phyloP scores from a whole-genome alignment of 2,888 invertebrate species.

The Dryadula phaetusa region DNA sequence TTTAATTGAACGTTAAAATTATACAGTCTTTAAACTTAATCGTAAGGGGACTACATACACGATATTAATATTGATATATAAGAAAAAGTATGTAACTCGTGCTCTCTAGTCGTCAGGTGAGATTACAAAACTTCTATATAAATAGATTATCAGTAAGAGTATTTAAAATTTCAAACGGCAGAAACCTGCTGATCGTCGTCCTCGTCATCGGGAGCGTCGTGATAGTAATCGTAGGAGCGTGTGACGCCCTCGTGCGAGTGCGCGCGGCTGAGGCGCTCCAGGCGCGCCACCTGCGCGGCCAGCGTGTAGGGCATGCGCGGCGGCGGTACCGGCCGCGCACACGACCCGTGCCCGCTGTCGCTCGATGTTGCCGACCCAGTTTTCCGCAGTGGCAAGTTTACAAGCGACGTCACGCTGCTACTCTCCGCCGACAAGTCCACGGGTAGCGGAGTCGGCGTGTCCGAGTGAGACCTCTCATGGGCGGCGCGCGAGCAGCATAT shows the following conservation, averaged over 20 bases:
- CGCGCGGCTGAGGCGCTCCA: constrained; percentile 91
- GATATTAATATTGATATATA: constrained; percentile 65
- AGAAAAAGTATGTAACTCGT: constrained; percentile 75
- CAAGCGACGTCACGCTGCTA: constrained; percentile 96
- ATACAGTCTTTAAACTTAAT: constrained; percentile 84
- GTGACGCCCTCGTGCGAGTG: constrained; percentile 95
- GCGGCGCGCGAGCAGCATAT: constrained; percentile 85
- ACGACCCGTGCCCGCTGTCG: constrained; percentile 95
- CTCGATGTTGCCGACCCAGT: constrained; percentile 96
- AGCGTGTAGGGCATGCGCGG: constrained; percentile 90
- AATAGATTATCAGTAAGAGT: constrained; percentile 74
- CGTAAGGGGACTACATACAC: constrained; percentile 77
- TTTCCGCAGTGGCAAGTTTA: constrained; percentile 94
- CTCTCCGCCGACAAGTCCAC: constrained; percentile 97
- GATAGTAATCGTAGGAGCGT: constrained; percentile 88
- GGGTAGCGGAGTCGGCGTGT: constrained; percentile 92
- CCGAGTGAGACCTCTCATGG: constrained; percentile 95
- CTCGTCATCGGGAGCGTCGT: constrained; percentile 78
- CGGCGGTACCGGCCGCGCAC: constrained; percentile 88
- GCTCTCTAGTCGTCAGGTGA: constrained; percentile 80
- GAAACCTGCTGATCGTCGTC: constrained; percentile 83
- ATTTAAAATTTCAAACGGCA: constrained; percentile 74
- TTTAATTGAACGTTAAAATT: constrained; percentile 71
- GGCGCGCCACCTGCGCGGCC: constrained; percentile 93
- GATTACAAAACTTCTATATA: constrained; percentile 80